Percentiles rank a stretch among this genome's conserved stretches.
phyloP scores from a whole-genome alignment of 1,140 invertebrate species.

The Galendromus occidentalis region DNA sequence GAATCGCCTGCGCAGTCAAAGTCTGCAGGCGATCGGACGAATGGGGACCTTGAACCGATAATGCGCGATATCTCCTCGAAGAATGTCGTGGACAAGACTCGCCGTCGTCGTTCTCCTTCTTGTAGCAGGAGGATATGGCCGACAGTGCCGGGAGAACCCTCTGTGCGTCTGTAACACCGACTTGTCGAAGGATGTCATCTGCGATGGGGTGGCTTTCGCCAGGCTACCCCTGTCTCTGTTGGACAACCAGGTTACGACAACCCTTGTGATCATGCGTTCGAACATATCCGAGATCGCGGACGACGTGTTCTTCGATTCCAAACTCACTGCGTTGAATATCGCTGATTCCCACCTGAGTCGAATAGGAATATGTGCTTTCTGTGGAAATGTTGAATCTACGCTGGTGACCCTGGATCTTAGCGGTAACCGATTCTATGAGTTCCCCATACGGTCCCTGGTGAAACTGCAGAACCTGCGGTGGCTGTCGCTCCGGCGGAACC shows the following conservation, averaged over 20 bases:
- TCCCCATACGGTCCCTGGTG: not conserved
- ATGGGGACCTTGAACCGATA: too few species aligned
- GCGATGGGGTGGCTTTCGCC: not conserved
- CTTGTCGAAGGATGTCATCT: slow-evolving; percentile 9
- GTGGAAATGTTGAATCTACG: not conserved
- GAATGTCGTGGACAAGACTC: too few species aligned
- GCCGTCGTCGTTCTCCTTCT: too few species aligned
- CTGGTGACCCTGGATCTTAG: not conserved
- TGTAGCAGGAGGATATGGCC: not conserved
- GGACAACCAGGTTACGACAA: not conserved
- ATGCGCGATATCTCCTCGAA: too few species aligned
- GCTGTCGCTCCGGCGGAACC: not conserved
- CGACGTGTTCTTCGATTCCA: not conserved
- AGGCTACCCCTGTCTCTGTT: not conserved
- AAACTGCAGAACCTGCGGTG: not conserved
- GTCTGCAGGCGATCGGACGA: too few species aligned
- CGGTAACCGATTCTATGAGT: not conserved
- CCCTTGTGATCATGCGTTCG: slow-evolving; percentile 4
- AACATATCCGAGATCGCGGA: slow-evolving; percentile 2
- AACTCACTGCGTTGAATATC: not conserved
- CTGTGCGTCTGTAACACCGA: slow-evolving; percentile 8
- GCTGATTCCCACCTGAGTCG: not conserved
- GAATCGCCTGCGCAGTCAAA: too few species aligned
- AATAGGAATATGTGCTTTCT: not conserved
- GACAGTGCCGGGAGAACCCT: not conserved